A percentile compares a stretch with the other conserved stretches of the same genome.
phyloP scores from a whole-genome alignment of 2,888 invertebrate genomes.

The Pandemis cinnamomeana region DNA sequence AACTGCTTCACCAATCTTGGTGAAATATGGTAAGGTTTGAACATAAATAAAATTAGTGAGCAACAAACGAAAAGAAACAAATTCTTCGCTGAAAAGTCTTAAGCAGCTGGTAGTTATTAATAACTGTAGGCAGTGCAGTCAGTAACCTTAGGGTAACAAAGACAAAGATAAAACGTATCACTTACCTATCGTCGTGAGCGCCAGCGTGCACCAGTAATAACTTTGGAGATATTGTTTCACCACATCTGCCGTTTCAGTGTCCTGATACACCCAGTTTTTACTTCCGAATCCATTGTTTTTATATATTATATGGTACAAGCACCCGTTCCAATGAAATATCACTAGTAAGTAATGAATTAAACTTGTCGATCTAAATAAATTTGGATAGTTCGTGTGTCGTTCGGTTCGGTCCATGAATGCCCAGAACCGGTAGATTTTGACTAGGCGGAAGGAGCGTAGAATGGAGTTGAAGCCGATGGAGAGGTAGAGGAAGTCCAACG shows the following conservation, averaged over 20 bases:
- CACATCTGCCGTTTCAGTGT: slow-evolving; percentile 93
- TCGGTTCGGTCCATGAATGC: slow-evolving; percentile 99
- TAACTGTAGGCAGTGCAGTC: not conserved
- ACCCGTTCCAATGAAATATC: slow-evolving; percentile 99
- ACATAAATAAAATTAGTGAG: no score
- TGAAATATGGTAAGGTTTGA: no score
- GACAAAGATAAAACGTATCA: slow-evolving; percentile 45
- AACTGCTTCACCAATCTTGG: no score
- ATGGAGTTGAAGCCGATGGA: slow-evolving; percentile 99
- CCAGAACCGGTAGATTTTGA: slow-evolving; percentile 99
- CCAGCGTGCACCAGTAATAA: slow-evolving; percentile 99
- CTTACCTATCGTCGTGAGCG: slow-evolving; percentile 96
- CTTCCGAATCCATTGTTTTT: slow-evolving; percentile 97
- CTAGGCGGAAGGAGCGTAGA: slow-evolving; percentile 96
- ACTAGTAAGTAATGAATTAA: slow-evolving; percentile 98
- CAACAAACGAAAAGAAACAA: no score
- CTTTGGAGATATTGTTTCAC: slow-evolving; percentile 98
- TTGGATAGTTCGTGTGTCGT: slow-evolving; percentile 99
- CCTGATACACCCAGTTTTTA: slow-evolving; percentile 96
- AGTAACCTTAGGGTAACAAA: slow-evolving; percentile 26
- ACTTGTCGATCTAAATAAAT: slow-evolving; percentile 96
- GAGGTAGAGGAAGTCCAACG: slow-evolving; percentile 98
- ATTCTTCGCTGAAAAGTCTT: no score
- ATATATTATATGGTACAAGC: slow-evolving; percentile 98
- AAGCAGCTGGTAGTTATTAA: not conserved